These are phyloP conservation scores for Hippoglossus hippoglossus DNA, from an alignment of 2,797 vertebrate genomes.

Conservation along the genomic window DNA sequence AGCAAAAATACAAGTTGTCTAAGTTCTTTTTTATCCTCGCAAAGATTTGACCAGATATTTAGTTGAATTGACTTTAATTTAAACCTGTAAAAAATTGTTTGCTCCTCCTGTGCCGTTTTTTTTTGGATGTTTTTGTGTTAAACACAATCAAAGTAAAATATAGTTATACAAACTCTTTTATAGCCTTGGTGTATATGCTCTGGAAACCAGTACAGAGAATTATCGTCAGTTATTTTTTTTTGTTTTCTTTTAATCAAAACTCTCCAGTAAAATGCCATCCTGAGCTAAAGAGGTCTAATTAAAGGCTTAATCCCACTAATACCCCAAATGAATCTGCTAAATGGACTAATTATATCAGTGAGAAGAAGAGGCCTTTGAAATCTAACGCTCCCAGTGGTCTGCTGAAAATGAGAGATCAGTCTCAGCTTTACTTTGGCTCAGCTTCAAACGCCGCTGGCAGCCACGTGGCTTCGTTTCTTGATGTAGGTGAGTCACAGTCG, in stretches of 20 bases:
- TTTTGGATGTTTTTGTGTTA: too few relatives aligned
- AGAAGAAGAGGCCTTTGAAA: conserved; percentile 44
- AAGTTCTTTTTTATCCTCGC: too few relatives aligned
- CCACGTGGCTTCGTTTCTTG: conserved; percentile 9
- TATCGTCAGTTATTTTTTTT: conserved; percentile 2
- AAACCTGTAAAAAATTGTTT: too few relatives aligned
- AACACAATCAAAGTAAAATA: neutral
- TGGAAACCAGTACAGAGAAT: neutral
- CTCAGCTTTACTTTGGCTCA: conserved; percentile 22
- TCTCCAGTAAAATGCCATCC: conserved; percentile 28
- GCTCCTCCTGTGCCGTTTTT: too few relatives aligned
- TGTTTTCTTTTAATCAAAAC: too few relatives aligned
- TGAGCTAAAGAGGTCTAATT: conserved; percentile 50
- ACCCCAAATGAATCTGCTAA: conserved; percentile 61
- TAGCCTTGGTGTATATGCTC: neutral
- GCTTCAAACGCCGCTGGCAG: conserved; percentile 29
- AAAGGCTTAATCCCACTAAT: conserved; percentile 66
- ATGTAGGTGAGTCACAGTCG: conserved; percentile 46
- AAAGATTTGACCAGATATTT: conserved; percentile 3
- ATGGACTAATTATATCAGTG: conserved; percentile 56
- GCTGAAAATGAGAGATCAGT: conserved; percentile 30
- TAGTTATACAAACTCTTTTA: neutral
- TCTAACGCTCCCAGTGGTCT: conserved; percentile 42
- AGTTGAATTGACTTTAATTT: neutral
- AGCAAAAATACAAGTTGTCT: neutral